Base-by-base conservation (phyloP, 2,797 vertebrate species). In the Bradypodion ventrale region DNA sequence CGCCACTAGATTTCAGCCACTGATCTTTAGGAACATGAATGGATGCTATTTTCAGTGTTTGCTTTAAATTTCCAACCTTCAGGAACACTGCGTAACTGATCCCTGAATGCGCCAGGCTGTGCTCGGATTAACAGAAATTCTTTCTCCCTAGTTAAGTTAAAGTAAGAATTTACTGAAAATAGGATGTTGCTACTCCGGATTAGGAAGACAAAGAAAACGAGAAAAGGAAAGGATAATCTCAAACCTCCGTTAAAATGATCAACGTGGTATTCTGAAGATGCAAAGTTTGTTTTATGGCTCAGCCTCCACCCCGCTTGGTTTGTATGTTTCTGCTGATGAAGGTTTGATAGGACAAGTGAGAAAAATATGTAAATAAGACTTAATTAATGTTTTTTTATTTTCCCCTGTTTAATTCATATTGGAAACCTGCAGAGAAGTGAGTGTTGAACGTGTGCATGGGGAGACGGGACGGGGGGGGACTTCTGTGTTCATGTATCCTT, bases 1-100 rank as follows among this genome's bases (percentile, higher is more conserved):
- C 5, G 16, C 52, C 56, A 19, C 52, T 21, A 19, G 52, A 56
- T 56, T 56, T 56, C 52, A 15, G 52, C 52, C 52, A 92, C 12
- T 21, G 25, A 94, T 19, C 87, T 85, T 91, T 90, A 88, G 78
- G 87, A 87, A 82, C 87, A 90, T 37, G 91, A 70, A 78, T 46
- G 65, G 77, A 87, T 84, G 88, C 83, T 83, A 89, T 90, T 87
- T 91, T 87, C 68, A 40, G 7, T 42, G 32, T 76, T 65, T 65
- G 59, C 84, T 88, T 80, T 87, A 37, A 74, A 77, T 89, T 89
- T 89, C 87, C 65, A 44, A 86, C 49, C 35, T 37, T 8, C 16
- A n/a, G n/a, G n/a, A n/a, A n/a, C n/a, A 46, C 37, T 19, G 13
- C 21, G 16, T 70, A 42, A 42, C 65, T 29, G 9, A n/a, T 56